Evolutionary conservation across 2,888 invertebrate genomes (phyloP).

Genomic region (Oscheius sp.): DNA sequence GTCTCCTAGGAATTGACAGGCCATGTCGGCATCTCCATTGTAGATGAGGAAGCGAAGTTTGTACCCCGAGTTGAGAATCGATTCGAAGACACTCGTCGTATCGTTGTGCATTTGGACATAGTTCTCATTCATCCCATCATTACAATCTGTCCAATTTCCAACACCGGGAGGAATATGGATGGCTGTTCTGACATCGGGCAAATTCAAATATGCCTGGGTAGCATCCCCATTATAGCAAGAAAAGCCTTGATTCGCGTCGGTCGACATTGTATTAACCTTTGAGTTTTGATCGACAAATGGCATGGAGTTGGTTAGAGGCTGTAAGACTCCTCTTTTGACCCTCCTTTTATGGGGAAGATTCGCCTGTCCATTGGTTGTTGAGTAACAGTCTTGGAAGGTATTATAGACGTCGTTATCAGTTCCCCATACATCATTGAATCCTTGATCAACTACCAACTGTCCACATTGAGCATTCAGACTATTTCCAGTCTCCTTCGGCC

Average conservation of each 20-base stretch:
- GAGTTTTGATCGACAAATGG: conserved; percentile 56
- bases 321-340: conserved; percentile 41
- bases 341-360: conserved; percentile 13
- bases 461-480: conserved; percentile 50
- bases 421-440: conserved; percentile 50
- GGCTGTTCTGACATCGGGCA: conserved; percentile 45
- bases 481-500: conserved; percentile 43
- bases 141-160: conserved; percentile 53
- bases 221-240: conserved; percentile 55
- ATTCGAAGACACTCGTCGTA: conserved; percentile 57
- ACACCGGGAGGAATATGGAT: conserved; percentile 48
- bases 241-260: conserved; percentile 56
- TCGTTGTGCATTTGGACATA: conserved; percentile 64
- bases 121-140: conserved; percentile 56
- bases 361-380: conserved; percentile 2
- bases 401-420: conserved; percentile 62
- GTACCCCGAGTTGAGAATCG: conserved; percentile 40
- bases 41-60: conserved; percentile 55
- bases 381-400: conserved; percentile 57
- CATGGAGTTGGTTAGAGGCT: conserved; percentile 35
- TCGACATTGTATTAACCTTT: conserved; percentile 51
- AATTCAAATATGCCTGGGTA: conserved; percentile 48
- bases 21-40: conserved; percentile 67
- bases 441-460: conserved; percentile 44
- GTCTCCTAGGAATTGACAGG: conserved; percentile 63